phyloP scores from a whole-genome alignment of 2,888 invertebrate species.

The Reticulitermes lucifugus region DNA sequence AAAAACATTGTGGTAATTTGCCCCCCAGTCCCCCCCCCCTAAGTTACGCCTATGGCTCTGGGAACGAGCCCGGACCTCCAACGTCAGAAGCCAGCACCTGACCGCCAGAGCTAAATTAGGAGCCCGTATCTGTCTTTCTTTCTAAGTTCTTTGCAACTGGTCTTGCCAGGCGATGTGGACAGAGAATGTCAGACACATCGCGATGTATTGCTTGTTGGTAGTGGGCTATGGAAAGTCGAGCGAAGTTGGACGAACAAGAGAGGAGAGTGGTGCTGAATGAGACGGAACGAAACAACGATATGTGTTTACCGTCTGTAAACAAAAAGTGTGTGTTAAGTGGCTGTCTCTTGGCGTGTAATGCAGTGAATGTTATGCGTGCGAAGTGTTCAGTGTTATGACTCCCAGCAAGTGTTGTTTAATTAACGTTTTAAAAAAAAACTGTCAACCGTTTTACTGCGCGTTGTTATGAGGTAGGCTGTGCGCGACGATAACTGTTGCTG shows the following conservation, averaged over 20 bases:
- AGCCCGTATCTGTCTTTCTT: neutral
- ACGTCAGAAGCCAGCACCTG: too few relatives aligned
- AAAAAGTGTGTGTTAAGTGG: neutral
- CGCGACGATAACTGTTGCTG: neutral
- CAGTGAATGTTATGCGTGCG: neutral
- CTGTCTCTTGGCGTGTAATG: neutral
- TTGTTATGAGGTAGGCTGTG: neutral
- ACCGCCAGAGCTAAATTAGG: too few relatives aligned
- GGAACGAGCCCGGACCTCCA: too few relatives aligned
- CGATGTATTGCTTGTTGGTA: neutral
- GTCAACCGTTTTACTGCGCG: neutral
- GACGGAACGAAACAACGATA: neutral
- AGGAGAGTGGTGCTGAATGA: neutral
- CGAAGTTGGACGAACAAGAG: neutral
- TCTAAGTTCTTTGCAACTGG: slow-evolving; percentile 28
- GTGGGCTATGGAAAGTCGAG: neutral
- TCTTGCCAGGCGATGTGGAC: neutral
- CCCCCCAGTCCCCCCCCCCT: too few relatives aligned
- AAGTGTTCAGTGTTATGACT: too few relatives aligned
- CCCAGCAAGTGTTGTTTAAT: neutral
- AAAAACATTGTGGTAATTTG: too few relatives aligned
- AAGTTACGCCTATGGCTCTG: too few relatives aligned
- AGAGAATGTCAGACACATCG: slow-evolving; percentile 9
- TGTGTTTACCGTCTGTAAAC: neutral
- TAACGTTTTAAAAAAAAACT: neutral